Conservation (phyloP, 2,113 vertebrate species). For the Zingel zingel region DNA sequence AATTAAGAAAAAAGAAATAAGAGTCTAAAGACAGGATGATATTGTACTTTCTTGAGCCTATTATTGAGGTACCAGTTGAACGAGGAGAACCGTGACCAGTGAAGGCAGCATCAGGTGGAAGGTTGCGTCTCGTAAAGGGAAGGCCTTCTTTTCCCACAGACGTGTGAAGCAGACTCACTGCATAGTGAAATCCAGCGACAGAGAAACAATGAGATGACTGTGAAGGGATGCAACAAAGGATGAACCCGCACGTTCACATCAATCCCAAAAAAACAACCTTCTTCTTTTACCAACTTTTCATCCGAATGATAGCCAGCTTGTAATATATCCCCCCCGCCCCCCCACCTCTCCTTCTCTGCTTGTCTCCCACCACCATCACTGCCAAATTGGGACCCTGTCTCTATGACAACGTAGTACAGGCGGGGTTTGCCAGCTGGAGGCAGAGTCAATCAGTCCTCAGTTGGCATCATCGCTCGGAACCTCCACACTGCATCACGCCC, state of each 20-base stretch:
- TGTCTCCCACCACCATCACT: conserved; percentile 22
- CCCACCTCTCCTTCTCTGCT: not conserved
- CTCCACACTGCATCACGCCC: conserved; percentile 67
- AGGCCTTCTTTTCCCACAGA: not conserved
- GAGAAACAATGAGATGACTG: not conserved
- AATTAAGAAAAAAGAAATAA: not conserved
- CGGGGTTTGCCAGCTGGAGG: conserved; percentile 71
- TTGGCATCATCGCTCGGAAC: conserved; percentile 60
- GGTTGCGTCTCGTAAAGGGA: too few relatives aligned
- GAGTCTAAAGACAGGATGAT: not conserved
- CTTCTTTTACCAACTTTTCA: not conserved
- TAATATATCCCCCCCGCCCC: not conserved
- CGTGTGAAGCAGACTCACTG: too few relatives aligned
- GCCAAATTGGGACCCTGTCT: conserved; percentile 67
- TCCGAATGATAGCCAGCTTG: not conserved
- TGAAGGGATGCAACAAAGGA: not conserved
- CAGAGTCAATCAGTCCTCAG: conserved; percentile 53
- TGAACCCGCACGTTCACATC: not conserved
- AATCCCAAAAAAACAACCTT: too few relatives aligned
- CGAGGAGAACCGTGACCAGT: not conserved
- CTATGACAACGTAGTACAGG: conserved; percentile 77
- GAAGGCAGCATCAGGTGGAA: conserved; percentile 31
- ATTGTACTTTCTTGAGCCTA: not conserved
- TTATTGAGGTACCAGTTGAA: not conserved
- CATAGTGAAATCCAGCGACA: not conserved